Evolutionary conservation across 2,113 vertebrate genomes (phyloP).

Genomic region (Picathartes gymnocephalus): DNA sequence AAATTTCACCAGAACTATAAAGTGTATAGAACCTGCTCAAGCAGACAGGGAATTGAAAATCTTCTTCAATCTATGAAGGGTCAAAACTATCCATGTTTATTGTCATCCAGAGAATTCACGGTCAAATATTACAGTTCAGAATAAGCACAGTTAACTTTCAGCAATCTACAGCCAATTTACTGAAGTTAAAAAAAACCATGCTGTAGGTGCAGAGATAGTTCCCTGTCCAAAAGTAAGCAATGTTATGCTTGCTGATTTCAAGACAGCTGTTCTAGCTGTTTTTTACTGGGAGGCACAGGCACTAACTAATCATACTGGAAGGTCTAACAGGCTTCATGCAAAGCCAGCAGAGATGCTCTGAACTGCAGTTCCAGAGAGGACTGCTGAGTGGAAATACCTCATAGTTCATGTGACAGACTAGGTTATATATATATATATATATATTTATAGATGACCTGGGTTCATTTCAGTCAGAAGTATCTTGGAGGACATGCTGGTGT

Average conservation of each 20-base stretch:
- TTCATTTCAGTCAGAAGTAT: background rate
- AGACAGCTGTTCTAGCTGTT: background rate
- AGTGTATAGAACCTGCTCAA: background rate
- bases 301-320: background rate
- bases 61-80: background rate
- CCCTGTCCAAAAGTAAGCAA: background rate
- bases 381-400: background rate
- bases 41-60: background rate
- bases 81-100: background rate
- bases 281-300: background rate
- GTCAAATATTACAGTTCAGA: background rate
- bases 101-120: background rate
- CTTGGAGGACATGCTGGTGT: background rate
- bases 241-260: background rate
- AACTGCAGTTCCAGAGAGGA: background rate
- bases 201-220: background rate
- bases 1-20: background rate
- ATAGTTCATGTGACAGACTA: too few species aligned
- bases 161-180: background rate
- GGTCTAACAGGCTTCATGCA: background rate
- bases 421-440: background rate
- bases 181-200: background rate
- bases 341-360: background rate
- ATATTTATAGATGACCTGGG: too few species aligned
- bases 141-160: background rate